These are phyloP conservation scores for Hemiscyllium ocellatum DNA, from an alignment of 2,113 vertebrate species.

Conservation along the genomic window DNA sequence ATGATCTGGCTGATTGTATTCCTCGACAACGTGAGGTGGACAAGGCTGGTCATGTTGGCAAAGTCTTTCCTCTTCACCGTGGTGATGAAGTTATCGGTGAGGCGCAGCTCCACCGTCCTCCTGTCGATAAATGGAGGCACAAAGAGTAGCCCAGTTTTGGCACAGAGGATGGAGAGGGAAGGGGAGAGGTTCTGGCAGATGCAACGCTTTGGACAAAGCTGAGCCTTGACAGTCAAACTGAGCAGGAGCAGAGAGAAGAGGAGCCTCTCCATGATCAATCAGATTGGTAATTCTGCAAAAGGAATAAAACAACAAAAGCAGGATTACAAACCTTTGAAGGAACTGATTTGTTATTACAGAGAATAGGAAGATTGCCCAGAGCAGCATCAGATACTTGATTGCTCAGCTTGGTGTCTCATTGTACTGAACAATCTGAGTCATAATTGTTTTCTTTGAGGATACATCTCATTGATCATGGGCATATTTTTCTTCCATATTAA, in stretches of 20 bases:
- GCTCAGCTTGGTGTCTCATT: not conserved
- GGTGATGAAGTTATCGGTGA: conserved; percentile 91
- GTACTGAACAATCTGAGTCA: not conserved
- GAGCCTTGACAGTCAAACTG: conserved; percentile 60
- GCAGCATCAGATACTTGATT: not conserved
- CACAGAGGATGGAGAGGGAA: conserved; percentile 83
- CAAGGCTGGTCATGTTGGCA: conserved; percentile 89
- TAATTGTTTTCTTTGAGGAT: not conserved
- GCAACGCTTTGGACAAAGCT: conserved; percentile 77
- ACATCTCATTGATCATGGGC: not conserved
- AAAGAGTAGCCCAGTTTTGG: conserved; percentile 82
- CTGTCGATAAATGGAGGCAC: conserved; percentile 84
- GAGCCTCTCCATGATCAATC: conserved; percentile 71
- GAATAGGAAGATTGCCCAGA: not conserved
- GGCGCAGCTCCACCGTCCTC: conserved; percentile 81
- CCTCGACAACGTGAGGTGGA: conserved; percentile 85
- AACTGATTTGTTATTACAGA: not conserved
- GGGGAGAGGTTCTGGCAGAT: conserved; percentile 88
- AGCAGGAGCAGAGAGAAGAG: conserved; percentile 74
- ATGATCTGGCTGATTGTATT: conserved; percentile 87
- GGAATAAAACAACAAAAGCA: conserved; percentile 32
- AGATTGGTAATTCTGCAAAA: conserved; percentile 51
- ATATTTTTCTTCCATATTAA: not conserved
- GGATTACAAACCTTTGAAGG: not conserved
- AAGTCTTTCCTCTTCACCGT: conserved; percentile 79